Evolutionary conservation across 2,888 invertebrate genomes (phyloP).

Genomic region (Lasioglossum calceatum): DNA sequence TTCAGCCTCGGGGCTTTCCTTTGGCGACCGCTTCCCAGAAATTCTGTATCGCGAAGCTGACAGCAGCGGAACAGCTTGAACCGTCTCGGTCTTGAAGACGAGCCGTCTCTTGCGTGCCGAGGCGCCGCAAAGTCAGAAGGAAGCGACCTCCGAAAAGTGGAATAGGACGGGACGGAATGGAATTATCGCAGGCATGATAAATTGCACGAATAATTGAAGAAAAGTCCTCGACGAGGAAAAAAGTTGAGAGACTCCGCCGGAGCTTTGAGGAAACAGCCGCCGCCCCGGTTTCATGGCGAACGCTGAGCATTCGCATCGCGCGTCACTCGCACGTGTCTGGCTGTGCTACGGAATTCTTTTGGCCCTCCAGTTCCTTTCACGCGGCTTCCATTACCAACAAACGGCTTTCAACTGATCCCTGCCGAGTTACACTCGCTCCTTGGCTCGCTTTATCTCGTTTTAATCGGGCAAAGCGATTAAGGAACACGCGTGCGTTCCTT

Average conservation of each 20-base stretch:
- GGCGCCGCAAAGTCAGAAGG: not conserved
- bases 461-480: not conserved
- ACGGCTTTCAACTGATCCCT: not conserved
- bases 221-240: constrained; percentile 63
- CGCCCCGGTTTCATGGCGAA: not conserved
- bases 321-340: constrained; percentile 19
- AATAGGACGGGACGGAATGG: not conserved
- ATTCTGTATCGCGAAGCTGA: not conserved
- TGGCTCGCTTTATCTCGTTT: no score
- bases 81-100: not conserved
- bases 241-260: constrained; percentile 59
- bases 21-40: not conserved
- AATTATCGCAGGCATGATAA: constrained; percentile 66
- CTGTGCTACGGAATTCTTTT: constrained; percentile 7
- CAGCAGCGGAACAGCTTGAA: constrained; percentile 1
- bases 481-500: not conserved
- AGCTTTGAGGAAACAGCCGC: constrained; percentile 53
- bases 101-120: not conserved
- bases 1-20: not conserved
- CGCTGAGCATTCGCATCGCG: constrained; percentile 27
- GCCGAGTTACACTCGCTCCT: not conserved
- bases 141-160: not conserved
- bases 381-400: not conserved
- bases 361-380: not conserved
- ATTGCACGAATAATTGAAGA: constrained; percentile 77